A percentile compares a stretch with the other conserved stretches of the same genome.
Conservation (phyloP, 2,113 vertebrate genomes). For the Ranitomeya imitator region DNA sequence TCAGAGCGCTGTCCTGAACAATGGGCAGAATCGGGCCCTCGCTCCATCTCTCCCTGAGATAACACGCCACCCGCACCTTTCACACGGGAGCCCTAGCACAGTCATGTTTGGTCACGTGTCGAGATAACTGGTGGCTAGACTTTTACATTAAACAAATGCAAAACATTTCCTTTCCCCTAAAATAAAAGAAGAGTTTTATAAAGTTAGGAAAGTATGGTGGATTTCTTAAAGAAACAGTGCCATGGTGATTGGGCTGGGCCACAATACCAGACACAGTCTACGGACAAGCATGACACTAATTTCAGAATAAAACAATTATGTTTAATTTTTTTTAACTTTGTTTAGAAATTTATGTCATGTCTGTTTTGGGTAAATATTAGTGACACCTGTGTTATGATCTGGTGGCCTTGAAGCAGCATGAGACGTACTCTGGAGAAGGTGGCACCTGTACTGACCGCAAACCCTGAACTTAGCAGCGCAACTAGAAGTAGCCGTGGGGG, state of each 20-base stretch:
- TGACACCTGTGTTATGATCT: no score
- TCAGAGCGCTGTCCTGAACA: neutral
- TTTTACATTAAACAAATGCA: neutral
- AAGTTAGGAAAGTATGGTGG: no score
- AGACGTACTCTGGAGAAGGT: no score
- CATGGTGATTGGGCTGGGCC: neutral
- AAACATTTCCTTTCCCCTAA: neutral
- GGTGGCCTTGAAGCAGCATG: no score
- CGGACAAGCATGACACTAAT: neutral
- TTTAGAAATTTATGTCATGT: no score
- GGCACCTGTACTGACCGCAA: no score
- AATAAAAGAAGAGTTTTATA: no score
- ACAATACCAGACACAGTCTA: neutral
- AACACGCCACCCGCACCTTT: constrained; percentile 6
- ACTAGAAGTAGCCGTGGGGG: no score
- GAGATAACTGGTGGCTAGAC: neutral
- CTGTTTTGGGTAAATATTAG: no score
- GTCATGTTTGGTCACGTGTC: neutral
- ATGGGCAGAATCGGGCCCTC: neutral
- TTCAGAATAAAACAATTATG: neutral
- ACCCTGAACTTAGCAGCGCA: no score
- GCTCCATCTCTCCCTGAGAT: neutral
- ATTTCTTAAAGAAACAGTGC: neutral
- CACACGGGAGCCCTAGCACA: neutral
- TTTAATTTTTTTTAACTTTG: neutral